Conservation (phyloP, 2,797 vertebrate genomes). For the Malacoctenus gilli region DNA sequence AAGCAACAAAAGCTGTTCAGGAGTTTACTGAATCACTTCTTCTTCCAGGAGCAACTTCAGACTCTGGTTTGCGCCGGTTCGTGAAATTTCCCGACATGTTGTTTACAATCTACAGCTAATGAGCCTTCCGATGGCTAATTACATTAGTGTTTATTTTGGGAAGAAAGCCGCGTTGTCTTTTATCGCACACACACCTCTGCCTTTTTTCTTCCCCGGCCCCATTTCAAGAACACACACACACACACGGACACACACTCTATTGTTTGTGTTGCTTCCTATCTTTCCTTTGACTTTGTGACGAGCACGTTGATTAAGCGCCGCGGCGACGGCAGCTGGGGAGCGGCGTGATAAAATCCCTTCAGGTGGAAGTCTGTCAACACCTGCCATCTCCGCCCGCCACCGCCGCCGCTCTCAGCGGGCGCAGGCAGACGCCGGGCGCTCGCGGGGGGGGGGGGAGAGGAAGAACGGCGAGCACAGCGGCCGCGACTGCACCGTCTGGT, state of each 20-base stretch:
- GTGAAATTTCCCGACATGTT: constrained; percentile 36
- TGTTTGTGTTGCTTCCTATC: constrained; percentile 5
- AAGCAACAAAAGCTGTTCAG: neutral
- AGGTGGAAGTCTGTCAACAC: constrained; percentile 76
- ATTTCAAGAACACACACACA: neutral
- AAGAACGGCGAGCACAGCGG: constrained; percentile 50
- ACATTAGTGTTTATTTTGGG: constrained; percentile 55
- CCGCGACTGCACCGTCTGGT: constrained; percentile 51
- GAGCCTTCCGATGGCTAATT: constrained; percentile 53
- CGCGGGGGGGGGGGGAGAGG: constrained; percentile 12
- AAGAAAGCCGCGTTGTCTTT: constrained; percentile 27
- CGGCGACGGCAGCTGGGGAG: constrained; percentile 61
- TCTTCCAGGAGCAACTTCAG: neutral
- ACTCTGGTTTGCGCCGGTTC: neutral
- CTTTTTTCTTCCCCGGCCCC: no score
- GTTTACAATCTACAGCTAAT: constrained; percentile 46
- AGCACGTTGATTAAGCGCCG: constrained; percentile 59
- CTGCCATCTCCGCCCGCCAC: constrained; percentile 63
- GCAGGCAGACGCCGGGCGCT: constrained; percentile 15
- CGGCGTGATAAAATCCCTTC: constrained; percentile 64
- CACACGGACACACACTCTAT: neutral
- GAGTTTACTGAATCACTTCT: neutral
- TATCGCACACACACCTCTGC: constrained; percentile 7
- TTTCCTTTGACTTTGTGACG: constrained; percentile 44
- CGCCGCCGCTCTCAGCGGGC: constrained; percentile 33